Percentiles rank a stretch among this genome's conserved stretches.
Evolutionary conservation across 2,888 invertebrate genomes (phyloP).

Genomic region (Calameuta filiformis): DNA sequence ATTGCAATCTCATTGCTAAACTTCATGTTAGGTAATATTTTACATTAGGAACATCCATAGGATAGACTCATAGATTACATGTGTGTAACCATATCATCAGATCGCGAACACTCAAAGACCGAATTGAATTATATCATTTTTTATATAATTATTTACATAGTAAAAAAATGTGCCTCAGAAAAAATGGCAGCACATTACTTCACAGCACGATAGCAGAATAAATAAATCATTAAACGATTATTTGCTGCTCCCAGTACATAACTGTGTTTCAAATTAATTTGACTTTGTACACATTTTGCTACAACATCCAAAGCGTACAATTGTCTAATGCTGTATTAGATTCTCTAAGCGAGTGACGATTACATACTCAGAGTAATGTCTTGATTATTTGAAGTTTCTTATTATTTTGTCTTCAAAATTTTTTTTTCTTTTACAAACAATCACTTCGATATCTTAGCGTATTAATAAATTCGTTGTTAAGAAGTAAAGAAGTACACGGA

Average conservation of each 20-base stretch:
- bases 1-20: not conserved
- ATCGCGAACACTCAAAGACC: constrained; percentile 37
- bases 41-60: constrained; percentile 56
- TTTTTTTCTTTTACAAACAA: not conserved
- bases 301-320: not conserved
- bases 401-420: not conserved
- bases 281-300: constrained; percentile 12
- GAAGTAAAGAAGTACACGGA: not conserved
- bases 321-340: not conserved
- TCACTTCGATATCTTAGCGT: not conserved
- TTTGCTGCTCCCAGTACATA: constrained; percentile 11
- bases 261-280: constrained; percentile 29
- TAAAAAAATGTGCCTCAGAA: constrained; percentile 44
- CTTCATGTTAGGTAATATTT: constrained; percentile 22
- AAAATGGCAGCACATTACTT: constrained; percentile 28
- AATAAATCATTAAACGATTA: constrained; percentile 20
- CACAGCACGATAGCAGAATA: constrained; percentile 23
- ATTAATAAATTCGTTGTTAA: not conserved
- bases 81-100: constrained; percentile 30
- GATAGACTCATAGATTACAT: constrained; percentile 37
- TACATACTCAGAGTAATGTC: not conserved
- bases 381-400: not conserved
- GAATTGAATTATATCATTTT: constrained; percentile 25
- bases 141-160: constrained; percentile 51
- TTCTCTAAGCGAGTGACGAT: not conserved